Evolutionary conservation across 2,797 vertebrate species (phyloP), one percentile per base, ranked within the genome.

Genomic region (Craterocephalus amniculus): DNA sequence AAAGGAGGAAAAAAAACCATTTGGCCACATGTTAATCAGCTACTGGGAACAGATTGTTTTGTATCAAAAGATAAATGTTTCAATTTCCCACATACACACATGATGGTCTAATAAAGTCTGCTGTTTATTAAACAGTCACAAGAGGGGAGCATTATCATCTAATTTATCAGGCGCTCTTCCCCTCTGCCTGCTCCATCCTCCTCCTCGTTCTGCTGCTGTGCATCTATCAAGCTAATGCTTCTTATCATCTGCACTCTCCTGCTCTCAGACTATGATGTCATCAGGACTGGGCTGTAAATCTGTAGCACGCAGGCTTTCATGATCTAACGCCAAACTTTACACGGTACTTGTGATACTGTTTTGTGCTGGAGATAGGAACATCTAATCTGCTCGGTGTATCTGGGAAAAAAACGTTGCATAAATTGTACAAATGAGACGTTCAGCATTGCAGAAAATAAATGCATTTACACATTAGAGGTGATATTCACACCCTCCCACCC

Each of bases 71-170:
- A 40, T 27, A 48, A 31, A 20, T 6, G 11, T 49, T 48, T 58
- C 22, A 4, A 67, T 58, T n/a, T 49, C 45, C 9, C 27, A 26
- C 16, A 31, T 6, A 31, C 12, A 34, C 22, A 20, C 22, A n/a
- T 22, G 16, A 59, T 31, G 35, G 32, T 63, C n/a, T 48, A 24
- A 34, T 26, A 52, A 76, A 29, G 10, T 72, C 45, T 85, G 83
- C 81, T 87, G 70, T 91, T 85, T 78, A 58, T 45, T 76, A 74
- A 79, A 72, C n/a, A 48, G 80, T 82, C 89, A 91, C 82, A 70
- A 87, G 89, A 77, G 85, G 85, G 90, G 76, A 80, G 76, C 76
- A 90, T 78, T 60, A 70, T 64, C 84, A 77, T 76, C 63, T 24
- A 48, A 72, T 35, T 40, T 71, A 69, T 79, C 74, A 80, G 82